Base-by-base conservation (phyloP, 2,797 vertebrate species). In the Tenualosa ilisha region DNA sequence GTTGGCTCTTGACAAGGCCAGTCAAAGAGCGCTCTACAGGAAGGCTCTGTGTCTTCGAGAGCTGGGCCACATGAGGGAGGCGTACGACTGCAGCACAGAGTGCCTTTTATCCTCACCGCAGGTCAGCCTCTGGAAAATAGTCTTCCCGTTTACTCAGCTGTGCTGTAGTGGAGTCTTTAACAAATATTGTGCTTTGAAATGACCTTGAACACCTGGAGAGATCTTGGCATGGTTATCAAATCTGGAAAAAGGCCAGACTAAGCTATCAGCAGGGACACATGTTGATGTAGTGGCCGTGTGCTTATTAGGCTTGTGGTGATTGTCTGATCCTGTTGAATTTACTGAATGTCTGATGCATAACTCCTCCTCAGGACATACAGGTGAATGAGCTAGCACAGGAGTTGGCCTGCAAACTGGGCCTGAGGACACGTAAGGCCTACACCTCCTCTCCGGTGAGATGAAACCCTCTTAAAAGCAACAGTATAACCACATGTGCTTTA, bases 341-440 rank as follows among this genome's bases (percentile, higher is more conserved):
- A 13, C 31, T 56, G 20, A 59, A n/a, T 59, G 56, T 59, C 3
- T 7, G 22, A 59, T 59, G 56, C 20, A 22, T 20, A 6, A 59
- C 22, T 59, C 56, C 20, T 40, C 37, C 68, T 43, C 24, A 99
- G 98, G 98, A 99, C 93, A 95, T 97, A 88, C 96, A 95, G 0
- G 96, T 98, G 85, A 97, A 95, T 0, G 96, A 97, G 0, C 95
- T 99, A 6, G 97, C 97, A 2, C 97, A 97, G 93, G 97, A 99
- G 83, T 95, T 99, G 88, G 96, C 97, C 5, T 86, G 93, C 90
- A 96, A 95, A 84, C 92, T 99, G 81, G 96, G 97, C 61, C 92
- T 99, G 68, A 97, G 95, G 56, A 94, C 95, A 82, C 94, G 97
- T 82, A 98, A 97, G 90, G 96, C 97, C 0, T 99, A 98, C 50